phyloP scores from a whole-genome alignment of 2,888 invertebrate genomes.

The Stramonita haemastoma region DNA sequence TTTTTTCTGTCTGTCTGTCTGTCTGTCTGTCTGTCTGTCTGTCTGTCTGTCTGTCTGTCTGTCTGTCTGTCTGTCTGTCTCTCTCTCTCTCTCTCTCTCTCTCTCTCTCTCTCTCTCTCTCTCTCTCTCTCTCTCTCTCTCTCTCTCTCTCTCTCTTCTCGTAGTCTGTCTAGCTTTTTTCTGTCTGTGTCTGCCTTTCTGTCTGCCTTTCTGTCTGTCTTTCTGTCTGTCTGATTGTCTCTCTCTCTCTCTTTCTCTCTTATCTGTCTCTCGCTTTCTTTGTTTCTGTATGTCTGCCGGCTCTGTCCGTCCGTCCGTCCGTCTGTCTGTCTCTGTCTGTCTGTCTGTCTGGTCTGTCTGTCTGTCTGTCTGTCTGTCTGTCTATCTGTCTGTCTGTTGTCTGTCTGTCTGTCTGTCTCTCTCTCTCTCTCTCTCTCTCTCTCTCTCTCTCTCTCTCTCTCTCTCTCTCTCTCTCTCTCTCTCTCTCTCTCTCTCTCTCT shows the following conservation, averaged over 20 bases:
- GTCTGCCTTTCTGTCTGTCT: conserved; percentile 20
- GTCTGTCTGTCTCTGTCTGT: no score
- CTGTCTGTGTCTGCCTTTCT: background rate
- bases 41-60: background rate
- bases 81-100: background rate
- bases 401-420: background rate
- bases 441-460: conserved; percentile 20
- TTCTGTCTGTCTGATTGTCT: no score
- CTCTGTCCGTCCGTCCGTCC: background rate
- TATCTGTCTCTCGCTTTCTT: background rate
- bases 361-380: no score
- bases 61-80: background rate
- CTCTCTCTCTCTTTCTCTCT: no score
- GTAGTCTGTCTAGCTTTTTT: no score
- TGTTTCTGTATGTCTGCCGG: background rate
- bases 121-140: no score
- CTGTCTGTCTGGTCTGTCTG: conserved; percentile 26
- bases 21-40: background rate
- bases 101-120: no score
- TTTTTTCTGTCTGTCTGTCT: background rate
- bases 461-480: background rate
- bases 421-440: background rate
- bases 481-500: background rate
- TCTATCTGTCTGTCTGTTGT: no score
- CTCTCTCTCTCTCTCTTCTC: no score